Evolutionary conservation across 2,113 vertebrate genomes (phyloP), one percentile per base, ranked within the genome.

Genomic region (Microtus richardsoni): DNA sequence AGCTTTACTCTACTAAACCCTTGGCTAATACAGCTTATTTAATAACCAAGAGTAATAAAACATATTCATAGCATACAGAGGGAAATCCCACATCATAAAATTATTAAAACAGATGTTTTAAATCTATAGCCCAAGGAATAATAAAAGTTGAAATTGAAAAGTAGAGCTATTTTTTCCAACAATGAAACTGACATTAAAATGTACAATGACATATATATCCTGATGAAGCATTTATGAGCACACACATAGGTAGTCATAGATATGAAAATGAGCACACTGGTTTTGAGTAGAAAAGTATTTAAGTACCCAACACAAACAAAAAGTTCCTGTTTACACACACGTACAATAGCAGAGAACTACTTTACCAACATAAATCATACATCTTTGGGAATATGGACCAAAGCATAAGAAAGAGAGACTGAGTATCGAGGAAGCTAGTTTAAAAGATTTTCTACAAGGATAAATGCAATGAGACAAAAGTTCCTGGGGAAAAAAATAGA

Each of bases 251-350:
- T 52, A 60, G 21, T n/a, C 5, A 49, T 14, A 30, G 49, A 66
- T 70, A 60, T 94, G 60, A 89, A 66, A 12, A 10, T 24, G 13
- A 33, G 47, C 28, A 92, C 66, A 74, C 24, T 24, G 70, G 36
- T 78, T 78, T 64, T 70, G 41, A 86, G 88, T 60, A 58, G 74
- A 41, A 89, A 94, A 91, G 86, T 82, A 91, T 98, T 94, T 95
- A 19, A 88, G 19, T 39, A 73, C 19, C 70, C 70, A 91, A 97
- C 93, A 96, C 74, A 95, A 95, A 97, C 89, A 92, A 89, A 78
- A 89, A 75, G 70, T 94, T 95, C 95, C 94, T 70, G 16, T 49
- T 84, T 96, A 85, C 44, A 95, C 96, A 85, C 87, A 79, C 33
- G 88, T 47, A 95, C 91, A 97, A n/a, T 62, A 94, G 75, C 75